Conservation (phyloP, 2,888 invertebrate species). For the Brachyptera putata region DNA sequence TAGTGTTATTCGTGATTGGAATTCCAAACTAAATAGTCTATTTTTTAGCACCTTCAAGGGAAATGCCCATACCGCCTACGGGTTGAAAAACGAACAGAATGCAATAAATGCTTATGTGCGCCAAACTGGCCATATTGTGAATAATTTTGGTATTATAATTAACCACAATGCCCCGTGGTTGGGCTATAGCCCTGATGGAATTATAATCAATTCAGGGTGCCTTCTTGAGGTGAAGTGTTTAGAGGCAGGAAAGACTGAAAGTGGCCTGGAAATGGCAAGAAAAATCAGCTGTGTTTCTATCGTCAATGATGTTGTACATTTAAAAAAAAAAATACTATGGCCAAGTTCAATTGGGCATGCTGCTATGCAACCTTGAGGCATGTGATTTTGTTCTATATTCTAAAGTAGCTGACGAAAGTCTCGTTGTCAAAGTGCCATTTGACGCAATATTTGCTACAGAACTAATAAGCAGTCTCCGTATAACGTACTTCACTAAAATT, state of each 20-base stretch:
- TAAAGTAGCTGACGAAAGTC: background rate
- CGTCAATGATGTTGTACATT: background rate
- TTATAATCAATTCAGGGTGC: background rate
- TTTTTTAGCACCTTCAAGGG: background rate
- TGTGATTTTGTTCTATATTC: slow-evolving; percentile 1
- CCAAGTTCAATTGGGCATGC: background rate
- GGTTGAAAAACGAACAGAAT: background rate
- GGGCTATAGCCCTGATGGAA: slow-evolving; percentile 8
- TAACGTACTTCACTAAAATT: background rate
- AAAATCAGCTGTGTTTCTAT: background rate
- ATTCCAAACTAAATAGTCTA: background rate
- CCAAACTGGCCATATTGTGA: background rate
- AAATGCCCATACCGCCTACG: background rate
- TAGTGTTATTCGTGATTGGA: background rate
- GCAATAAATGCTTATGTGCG: background rate
- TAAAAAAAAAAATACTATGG: slow-evolving; percentile 1
- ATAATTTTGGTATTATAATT: background rate
- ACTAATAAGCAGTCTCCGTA: background rate
- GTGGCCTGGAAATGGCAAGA: background rate
- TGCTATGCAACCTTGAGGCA: background rate
- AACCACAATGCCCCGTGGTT: slow-evolving; percentile 3
- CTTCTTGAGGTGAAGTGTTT: slow-evolving; percentile 3
- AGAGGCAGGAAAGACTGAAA: background rate
- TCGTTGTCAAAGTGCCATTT: background rate
- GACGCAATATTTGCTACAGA: background rate